A percentile compares a stretch with the other conserved stretches of the same genome.
phyloP scores from a whole-genome alignment of 2,888 invertebrate genomes.

The Scaptomyza cyrtandrae region DNA sequence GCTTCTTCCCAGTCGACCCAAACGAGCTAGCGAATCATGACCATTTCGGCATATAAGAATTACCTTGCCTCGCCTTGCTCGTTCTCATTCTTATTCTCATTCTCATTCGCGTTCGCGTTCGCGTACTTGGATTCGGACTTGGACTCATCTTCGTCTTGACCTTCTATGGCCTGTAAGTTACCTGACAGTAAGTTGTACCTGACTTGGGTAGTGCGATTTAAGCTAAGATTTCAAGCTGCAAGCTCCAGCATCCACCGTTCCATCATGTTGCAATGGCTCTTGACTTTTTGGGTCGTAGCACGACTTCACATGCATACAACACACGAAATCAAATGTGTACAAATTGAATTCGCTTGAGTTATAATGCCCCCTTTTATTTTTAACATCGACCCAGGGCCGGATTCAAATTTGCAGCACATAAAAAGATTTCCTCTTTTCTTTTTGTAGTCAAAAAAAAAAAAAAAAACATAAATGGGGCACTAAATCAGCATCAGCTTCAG shows the following conservation, averaged over 20 bases:
- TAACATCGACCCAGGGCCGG: background rate
- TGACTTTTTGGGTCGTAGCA: slow-evolving; percentile 41
- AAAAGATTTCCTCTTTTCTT: slow-evolving; percentile 25
- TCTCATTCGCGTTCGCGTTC: background rate
- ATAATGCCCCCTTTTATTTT: slow-evolving; percentile 48
- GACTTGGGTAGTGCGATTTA: slow-evolving; percentile 29
- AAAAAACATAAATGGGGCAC: background rate
- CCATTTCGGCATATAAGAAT: slow-evolving; percentile 75
- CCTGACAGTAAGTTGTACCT: slow-evolving; percentile 28
- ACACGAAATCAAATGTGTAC: slow-evolving; percentile 30
- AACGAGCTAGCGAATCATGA: slow-evolving; percentile 71
- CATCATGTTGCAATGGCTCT: slow-evolving; percentile 42
- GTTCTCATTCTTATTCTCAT: slow-evolving; percentile 7
- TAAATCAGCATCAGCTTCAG: slow-evolving; percentile 62
- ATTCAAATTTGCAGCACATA: slow-evolving; percentile 58
- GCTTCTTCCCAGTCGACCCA: slow-evolving; percentile 19
- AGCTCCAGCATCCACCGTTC: slow-evolving; percentile 23
- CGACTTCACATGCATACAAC: slow-evolving; percentile 8
- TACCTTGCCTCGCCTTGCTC: slow-evolving; percentile 52
- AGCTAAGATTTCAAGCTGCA: slow-evolving; percentile 43
- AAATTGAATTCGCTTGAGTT: slow-evolving; percentile 68
- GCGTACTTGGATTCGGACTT: too few species aligned
- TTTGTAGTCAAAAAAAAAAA: slow-evolving; percentile 3
- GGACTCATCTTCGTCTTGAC: slow-evolving; percentile 39
- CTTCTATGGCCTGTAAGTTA: slow-evolving; percentile 60